Base-by-base conservation (phyloP, 2,888 invertebrate genomes). In the Matsumyia berberina region DNA sequence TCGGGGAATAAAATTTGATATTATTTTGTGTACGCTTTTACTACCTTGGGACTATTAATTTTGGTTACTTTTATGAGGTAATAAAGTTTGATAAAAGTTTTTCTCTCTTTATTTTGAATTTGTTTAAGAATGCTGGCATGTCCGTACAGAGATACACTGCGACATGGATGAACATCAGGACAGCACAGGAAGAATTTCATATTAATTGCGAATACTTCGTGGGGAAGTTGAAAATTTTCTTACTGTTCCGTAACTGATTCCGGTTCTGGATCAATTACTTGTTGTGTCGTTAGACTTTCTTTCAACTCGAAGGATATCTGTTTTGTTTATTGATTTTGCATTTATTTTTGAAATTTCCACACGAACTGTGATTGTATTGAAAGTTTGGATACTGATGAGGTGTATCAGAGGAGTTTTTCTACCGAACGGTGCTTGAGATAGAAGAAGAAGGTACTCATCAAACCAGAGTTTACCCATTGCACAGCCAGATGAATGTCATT, bases 21-120 rank as follows among this genome's bases (percentile, higher is more conserved):
- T 80, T 70, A 70, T 70, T 76, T 85, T 74, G 60, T 73, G 46
- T 74, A 85, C 79, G 69, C 58, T 66, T 60, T 64, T 73, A 79
- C 57, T 74, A 80, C 79, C 79, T 58, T 19, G 85, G 74, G 80
- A 80, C 85, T 85, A 85, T 85, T 80, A 85, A 85, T 80, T 80
- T 85, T 60, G 74, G 70, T 70, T 73, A 70, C 85, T 76, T 85
- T 85, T 80, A 85, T 69, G 85, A 42, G 74, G 51, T 35, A 70
- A 66, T 80, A 80, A 76, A 85, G 69, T 79, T 70, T 70, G 42
- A 85, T 57, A 66, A 74, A 69, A 58, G 24, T 51, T 79, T 46
- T 58, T 15, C 37, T 19, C 51, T 35, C 35, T 12, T 51, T 76
- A 66, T 58, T 64, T 76, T 58, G 44, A 55, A 57, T 72, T 70